Conservation (phyloP, 1,140 invertebrate species). For the Semibalanus balanoides region DNA sequence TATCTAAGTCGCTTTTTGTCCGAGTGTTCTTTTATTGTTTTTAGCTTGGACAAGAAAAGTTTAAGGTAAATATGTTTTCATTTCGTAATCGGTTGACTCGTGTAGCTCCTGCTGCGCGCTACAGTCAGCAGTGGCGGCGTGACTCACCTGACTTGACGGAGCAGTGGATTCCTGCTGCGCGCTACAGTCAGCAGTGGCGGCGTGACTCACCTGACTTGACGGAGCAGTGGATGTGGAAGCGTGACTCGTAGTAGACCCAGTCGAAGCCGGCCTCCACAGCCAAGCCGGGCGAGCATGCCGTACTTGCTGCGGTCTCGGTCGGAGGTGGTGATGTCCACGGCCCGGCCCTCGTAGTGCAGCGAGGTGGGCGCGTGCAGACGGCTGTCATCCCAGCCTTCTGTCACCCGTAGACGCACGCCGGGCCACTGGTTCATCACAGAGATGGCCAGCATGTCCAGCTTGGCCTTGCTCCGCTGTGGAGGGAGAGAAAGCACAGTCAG, state of each 20-base stretch:
- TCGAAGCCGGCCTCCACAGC: slow-evolving; percentile 95
- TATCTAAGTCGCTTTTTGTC: too few species aligned
- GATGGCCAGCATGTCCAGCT: slow-evolving; percentile 82
- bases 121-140: too few species aligned
- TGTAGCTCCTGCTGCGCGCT: too few species aligned
- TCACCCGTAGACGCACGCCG: slow-evolving; percentile 75
- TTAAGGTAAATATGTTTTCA: too few species aligned
- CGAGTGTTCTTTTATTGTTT: too few species aligned
- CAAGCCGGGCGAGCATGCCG: slow-evolving; percentile 82
- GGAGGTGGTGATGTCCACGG: slow-evolving; percentile 87
- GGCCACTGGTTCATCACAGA: slow-evolving; percentile 98
- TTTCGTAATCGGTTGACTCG: slow-evolving; percentile 33
- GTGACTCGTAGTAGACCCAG: slow-evolving; percentile 93
- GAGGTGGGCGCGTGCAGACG: slow-evolving; percentile 38
- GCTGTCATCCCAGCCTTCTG: slow-evolving; percentile 81
- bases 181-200: too few species aligned
- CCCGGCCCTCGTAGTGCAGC: slow-evolving; percentile 88
- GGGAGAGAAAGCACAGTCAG: too few species aligned
- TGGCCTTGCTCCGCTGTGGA: slow-evolving; percentile 80
- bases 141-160: slow-evolving; percentile 90
- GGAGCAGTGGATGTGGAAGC: slow-evolving; percentile 89
- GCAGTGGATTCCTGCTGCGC: slow-evolving; percentile 40
- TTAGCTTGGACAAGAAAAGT: too few species aligned
- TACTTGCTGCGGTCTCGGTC: slow-evolving; percentile 84
- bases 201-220: slow-evolving; percentile 80